These are phyloP conservation scores for Meloidogyne chitwoodi DNA, from an alignment of 1,140 invertebrate genomes.

Conservation along the genomic window DNA sequence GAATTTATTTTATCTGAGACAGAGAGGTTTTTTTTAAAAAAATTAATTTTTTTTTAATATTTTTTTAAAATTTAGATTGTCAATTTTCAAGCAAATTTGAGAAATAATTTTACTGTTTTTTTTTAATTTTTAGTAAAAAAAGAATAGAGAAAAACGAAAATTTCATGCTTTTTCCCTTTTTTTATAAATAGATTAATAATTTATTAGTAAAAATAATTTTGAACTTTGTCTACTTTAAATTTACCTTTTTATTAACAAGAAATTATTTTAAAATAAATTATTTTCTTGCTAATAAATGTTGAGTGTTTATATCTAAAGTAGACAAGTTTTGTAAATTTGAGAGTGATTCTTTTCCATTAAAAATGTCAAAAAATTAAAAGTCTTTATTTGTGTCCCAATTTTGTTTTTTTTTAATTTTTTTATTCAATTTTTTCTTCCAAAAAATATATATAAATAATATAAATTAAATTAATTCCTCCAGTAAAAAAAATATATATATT, in stretches of 20 bases:
- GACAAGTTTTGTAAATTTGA: no score
- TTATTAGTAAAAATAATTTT: no score
- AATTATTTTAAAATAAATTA: no score
- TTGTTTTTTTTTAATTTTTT: background rate
- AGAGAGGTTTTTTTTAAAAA: conserved; percentile 40
- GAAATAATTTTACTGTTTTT: background rate
- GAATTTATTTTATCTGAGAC: conserved; percentile 54
- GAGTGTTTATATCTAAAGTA: no score
- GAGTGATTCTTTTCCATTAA: no score
- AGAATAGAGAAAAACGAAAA: background rate
- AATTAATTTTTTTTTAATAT: background rate
- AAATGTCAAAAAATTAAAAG: no score
- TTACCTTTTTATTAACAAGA: no score
- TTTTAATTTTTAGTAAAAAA: background rate
- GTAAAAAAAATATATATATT: background rate
- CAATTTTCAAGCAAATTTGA: conserved; percentile 1
- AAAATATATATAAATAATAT: background rate
- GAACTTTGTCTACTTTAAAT: no score
- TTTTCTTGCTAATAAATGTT: no score
- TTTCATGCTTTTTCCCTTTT: background rate
- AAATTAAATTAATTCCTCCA: background rate
- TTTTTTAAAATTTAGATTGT: conserved; percentile 6
- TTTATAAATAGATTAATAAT: no score
- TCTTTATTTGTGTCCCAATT: background rate
- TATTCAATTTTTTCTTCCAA: background rate